Conservation (phyloP, 1,140 invertebrate species). For the Heliconius hermathena region DNA sequence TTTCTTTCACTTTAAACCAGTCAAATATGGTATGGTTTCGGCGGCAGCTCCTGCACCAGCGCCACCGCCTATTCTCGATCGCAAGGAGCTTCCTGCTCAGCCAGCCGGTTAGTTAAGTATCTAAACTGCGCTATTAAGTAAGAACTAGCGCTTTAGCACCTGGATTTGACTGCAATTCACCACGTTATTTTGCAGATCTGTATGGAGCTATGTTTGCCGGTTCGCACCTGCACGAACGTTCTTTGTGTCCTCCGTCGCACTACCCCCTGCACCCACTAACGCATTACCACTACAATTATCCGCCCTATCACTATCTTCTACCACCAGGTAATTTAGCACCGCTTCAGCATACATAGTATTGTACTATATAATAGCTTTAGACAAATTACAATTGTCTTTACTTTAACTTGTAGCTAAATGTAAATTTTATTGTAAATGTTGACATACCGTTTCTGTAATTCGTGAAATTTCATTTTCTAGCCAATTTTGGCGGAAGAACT, state of each 20-base stretch:
- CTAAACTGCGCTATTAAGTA: slow-evolving; percentile 72
- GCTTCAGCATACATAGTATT: not conserved
- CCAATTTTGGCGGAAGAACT: slow-evolving; percentile 21
- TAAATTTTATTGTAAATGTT: not conserved
- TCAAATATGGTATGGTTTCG: slow-evolving; percentile 86
- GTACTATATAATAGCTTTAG: not conserved
- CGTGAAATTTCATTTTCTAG: not conserved
- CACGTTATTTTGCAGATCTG: slow-evolving; percentile 74
- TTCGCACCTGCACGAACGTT: slow-evolving; percentile 74
- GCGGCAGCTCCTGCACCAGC: slow-evolving; percentile 73
- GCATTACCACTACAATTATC: slow-evolving; percentile 80
- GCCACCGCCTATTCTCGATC: slow-evolving; percentile 62
- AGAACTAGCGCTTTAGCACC: slow-evolving; percentile 71
- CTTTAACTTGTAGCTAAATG: not conserved
- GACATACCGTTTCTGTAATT: not conserved
- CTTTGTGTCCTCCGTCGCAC: slow-evolving; percentile 76
- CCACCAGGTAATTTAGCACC: slow-evolving; percentile 74
- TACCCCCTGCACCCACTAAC: slow-evolving; percentile 74
- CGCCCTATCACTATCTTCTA: slow-evolving; percentile 74
- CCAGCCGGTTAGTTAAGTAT: slow-evolving; percentile 85
- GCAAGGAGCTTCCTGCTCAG: slow-evolving; percentile 82
- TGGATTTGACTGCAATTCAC: slow-evolving; percentile 57
- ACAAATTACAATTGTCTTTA: not conserved
- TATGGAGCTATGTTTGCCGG: slow-evolving; percentile 75
- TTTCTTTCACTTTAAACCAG: slow-evolving; percentile 95